Evolutionary conservation across 2,797 vertebrate species (phyloP).

Genomic region (Threskiornis aethiopicus): DNA sequence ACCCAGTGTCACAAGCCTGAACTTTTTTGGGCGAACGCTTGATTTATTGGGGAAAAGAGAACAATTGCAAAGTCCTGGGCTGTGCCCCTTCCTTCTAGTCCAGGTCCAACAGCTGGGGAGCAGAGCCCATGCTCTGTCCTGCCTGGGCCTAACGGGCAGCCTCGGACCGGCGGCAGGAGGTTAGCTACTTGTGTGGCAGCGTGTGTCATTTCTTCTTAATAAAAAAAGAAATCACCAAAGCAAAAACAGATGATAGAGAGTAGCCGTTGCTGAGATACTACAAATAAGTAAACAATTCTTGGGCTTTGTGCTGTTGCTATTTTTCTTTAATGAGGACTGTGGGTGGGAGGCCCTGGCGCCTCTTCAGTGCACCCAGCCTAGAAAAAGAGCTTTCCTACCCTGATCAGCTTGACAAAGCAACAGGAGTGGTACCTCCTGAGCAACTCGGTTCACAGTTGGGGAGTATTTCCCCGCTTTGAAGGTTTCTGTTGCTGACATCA

Average conservation of each 20-base stretch:
- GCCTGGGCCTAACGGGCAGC: slow-evolving; percentile 28
- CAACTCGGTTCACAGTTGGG: slow-evolving; percentile 29
- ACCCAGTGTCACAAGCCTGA: not conserved
- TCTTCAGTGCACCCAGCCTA: slow-evolving; percentile 26
- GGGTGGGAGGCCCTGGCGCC: slow-evolving; percentile 61
- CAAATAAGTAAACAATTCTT: slow-evolving; percentile 73
- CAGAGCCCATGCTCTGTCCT: slow-evolving; percentile 5
- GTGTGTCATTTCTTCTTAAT: slow-evolving; percentile 72
- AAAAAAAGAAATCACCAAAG: slow-evolving; percentile 74
- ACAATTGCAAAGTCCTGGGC: not conserved
- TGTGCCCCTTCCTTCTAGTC: not conserved
- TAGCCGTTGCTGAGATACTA: slow-evolving; percentile 72
- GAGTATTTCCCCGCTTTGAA: slow-evolving; percentile 52
- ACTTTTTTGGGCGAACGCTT: not conserved
- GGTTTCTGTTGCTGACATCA: slow-evolving; percentile 61
- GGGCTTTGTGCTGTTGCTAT: slow-evolving; percentile 50
- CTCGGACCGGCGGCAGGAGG: slow-evolving; percentile 65
- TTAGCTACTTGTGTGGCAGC: slow-evolving; percentile 72
- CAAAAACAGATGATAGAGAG: slow-evolving; percentile 78
- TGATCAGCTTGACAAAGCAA: slow-evolving; percentile 29
- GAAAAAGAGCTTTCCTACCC: slow-evolving; percentile 25
- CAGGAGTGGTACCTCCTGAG: slow-evolving; percentile 62
- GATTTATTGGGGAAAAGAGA: not conserved
- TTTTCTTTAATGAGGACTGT: slow-evolving; percentile 65
- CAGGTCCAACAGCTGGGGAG: slow-evolving; percentile 5